Evolutionary conservation across 2,888 invertebrate genomes (phyloP).

Genomic region (Hypena proboscidalis): DNA sequence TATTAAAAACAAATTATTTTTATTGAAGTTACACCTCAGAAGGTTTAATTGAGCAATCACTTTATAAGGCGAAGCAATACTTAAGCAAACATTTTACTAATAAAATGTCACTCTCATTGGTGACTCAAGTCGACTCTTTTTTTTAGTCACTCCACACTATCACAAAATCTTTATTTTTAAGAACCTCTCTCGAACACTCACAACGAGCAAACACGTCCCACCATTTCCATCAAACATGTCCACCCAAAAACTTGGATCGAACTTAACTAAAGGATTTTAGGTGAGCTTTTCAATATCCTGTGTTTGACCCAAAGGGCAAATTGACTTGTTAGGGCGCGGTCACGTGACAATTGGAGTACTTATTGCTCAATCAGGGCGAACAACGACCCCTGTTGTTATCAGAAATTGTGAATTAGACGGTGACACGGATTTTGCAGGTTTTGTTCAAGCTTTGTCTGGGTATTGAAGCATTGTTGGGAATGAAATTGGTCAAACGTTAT

Average conservation of each 20-base stretch:
- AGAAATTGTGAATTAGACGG: conserved; percentile 15
- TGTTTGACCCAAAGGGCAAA: conserved; percentile 41
- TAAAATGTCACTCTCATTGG: too few relatives aligned
- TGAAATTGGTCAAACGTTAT: too few relatives aligned
- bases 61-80: too few relatives aligned
- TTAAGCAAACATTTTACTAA: too few relatives aligned
- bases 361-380: conserved; percentile 41
- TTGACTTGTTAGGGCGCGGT: conserved; percentile 44
- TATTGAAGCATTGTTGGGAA: not conserved
- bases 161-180: not conserved
- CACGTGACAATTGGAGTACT: conserved; percentile 44
- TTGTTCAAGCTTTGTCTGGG: conserved; percentile 8
- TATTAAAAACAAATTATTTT: too few relatives aligned
- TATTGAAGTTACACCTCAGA: too few relatives aligned
- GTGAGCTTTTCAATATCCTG: conserved; percentile 45
- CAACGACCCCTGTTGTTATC: conserved; percentile 26
- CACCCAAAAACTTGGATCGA: conserved; percentile 25
- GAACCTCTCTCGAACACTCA: conserved; percentile 1
- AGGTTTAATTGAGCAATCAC: too few relatives aligned
- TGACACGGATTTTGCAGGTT: too few relatives aligned
- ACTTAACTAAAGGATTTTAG: conserved; percentile 33
- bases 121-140: too few relatives aligned
- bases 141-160: too few relatives aligned
- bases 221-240: conserved; percentile 33
- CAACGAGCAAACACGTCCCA: conserved; percentile 30